Percentiles rank a stretch among this genome's conserved stretches.
These are phyloP conservation scores for Tiliacea aurago DNA, from an alignment of 2,888 invertebrate genomes.

Conservation along the genomic window DNA sequence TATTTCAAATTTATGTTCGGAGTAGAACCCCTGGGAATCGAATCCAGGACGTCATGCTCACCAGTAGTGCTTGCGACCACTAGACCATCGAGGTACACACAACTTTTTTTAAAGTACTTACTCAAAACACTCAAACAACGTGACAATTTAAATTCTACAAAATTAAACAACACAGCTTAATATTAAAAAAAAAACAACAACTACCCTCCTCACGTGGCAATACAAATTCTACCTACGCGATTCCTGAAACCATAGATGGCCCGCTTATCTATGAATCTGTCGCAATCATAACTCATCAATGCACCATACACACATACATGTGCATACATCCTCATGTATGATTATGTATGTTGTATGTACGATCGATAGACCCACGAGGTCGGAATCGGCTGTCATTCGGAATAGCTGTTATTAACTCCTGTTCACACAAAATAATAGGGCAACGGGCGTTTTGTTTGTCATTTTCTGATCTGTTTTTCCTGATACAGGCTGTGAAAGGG, in stretches of 20 bases:
- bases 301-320: constrained; percentile 49
- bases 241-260: constrained; percentile 38
- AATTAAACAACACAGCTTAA: background rate
- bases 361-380: constrained; percentile 60
- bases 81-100: too few species aligned
- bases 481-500: constrained; percentile 23
- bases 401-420: constrained; percentile 47
- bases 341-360: constrained; percentile 12
- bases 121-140: background rate
- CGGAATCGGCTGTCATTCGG: constrained; percentile 47
- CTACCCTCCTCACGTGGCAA: constrained; percentile 1
- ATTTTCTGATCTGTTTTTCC: constrained; percentile 29
- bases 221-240: constrained; percentile 2
- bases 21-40: background rate
- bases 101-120: background rate
- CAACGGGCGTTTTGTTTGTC: constrained; percentile 7
- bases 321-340: background rate
- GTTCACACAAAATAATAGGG: constrained; percentile 25
- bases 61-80: background rate
- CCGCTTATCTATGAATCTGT: constrained; percentile 56
- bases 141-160: background rate
- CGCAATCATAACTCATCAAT: constrained; percentile 64
- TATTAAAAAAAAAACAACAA: background rate
- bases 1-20: too few species aligned
- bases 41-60: background rate